Evolutionary conservation across 2,888 invertebrate species (phyloP).

Genomic region (Nephrocerus scutellatus): DNA sequence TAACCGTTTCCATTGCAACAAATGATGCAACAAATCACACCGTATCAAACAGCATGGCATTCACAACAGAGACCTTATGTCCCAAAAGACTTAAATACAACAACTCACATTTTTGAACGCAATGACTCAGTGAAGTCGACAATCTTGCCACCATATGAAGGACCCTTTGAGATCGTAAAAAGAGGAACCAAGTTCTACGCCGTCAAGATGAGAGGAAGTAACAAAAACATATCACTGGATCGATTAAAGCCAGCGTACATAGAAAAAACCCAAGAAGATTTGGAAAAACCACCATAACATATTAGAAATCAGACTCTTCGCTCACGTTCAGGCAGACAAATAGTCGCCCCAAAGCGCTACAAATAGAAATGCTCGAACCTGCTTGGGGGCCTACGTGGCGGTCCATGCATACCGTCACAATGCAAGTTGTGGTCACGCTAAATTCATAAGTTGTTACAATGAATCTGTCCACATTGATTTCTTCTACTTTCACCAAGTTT

Average conservation of each 20-base stretch:
- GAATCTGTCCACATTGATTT: too few relatives aligned
- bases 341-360: neutral
- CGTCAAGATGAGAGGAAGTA: neutral
- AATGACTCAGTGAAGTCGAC: constrained; percentile 1
- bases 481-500: too few relatives aligned
- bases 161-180: constrained; percentile 1
- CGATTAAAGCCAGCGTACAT: constrained; percentile 1
- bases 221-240: constrained; percentile 1
- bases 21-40: neutral
- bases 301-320: constrained; percentile 1
- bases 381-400: constrained; percentile 7
- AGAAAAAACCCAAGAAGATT: too few relatives aligned
- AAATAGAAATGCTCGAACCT: constrained; percentile 1
- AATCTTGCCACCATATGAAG: too few relatives aligned
- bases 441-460: too few relatives aligned
- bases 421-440: too few relatives aligned
- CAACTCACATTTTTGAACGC: constrained; percentile 1
- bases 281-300: constrained; percentile 5
- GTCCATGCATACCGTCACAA: too few relatives aligned
- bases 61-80: too few relatives aligned
- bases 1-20: constrained; percentile 1
- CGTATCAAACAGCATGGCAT: constrained; percentile 4
- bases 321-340: neutral
- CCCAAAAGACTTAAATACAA: neutral
- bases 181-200: constrained; percentile 3